Evolutionary conservation across 2,888 invertebrate genomes (phyloP), one percentile per base, ranked within the genome.

Genomic region (Fissipunctia ypsillon): DNA sequence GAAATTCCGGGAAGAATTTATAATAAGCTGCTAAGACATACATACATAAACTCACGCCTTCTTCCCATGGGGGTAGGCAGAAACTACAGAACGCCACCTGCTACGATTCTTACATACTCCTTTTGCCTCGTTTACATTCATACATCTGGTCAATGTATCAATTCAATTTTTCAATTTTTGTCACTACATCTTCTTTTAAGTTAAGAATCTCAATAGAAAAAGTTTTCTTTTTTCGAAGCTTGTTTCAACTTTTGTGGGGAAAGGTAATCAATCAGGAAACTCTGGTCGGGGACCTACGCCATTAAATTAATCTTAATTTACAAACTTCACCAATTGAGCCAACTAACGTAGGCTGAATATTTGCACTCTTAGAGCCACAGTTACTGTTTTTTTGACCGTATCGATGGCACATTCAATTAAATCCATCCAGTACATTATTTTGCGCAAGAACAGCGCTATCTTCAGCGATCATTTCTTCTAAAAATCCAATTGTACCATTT

Each of bases 291-390:
- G 4, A 60, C 16, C n/a, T 25, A 6, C 12, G 25, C 31, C 1
- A 61, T 35, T 43, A 16, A 48, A 66, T 41, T 2, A 56, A 56
- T 76, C 12, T n/a, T 54, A 38, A 54, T 75, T 61, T 31, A 45
- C 28, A 9, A 73, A 61, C n/a, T 61, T 75, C 28, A 14, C 16
- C 25, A 45, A 74, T 60, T 60, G 28, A n/a, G 1, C 19, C 0
- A 16, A 31, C 19, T 16, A 3, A 19, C n/a, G 6, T 28, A 41
- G 14, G 16, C 5, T 74, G 45, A 35, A 45, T 28, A n/a, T 41
- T 67, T 43, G 5, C 12, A 28, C 2, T 41, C 41, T 41, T 19
- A 41, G 22, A 22, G 22, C 3, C 35, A 28, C 6, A 16, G 9
- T 41, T 16, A 45, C 14, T 38, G 19, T n/a, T 52, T n/a, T 25